Evolutionary conservation across 2,797 vertebrate genomes (phyloP), one percentile per base, ranked within the genome.

Genomic region (Pithecia hirsuta): DNA sequence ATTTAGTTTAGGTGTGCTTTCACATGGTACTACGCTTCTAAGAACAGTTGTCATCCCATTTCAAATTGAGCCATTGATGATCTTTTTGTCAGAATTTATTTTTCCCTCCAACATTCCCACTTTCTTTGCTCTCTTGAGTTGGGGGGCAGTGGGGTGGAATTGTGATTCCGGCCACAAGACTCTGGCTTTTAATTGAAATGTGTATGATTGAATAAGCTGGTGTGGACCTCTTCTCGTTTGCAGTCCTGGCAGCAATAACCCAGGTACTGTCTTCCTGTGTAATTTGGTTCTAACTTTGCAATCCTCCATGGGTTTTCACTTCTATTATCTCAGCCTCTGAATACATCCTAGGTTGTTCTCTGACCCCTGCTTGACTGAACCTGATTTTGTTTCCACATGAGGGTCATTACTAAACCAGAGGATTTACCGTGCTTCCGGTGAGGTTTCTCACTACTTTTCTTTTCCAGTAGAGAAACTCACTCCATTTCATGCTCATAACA

Each of bases 121-220:
- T 36, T 70, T 36, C n/a, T 59, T 28, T 26, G 57, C 57, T 20
- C 4, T 1, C 67, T 61, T 2, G 28, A 61, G 28, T 7, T 15
- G 6, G 2, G 6, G 13, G 30, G 5, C 1, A 1, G 5, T 3
- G 30, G 28, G 14, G 14, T 70, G 7, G n/a, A 36, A 20, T 70
- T 70, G 17, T 20, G 19, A 70, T n/a, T 20, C n/a, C n/a, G 20
- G 67, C 67, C 67, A 11, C 19, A 36, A 64, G 61, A 70, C n/a
- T n/a, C 17, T 70, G 17, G 8, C 67, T 70, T n/a, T 2, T 17
- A 36, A 20, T 20, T 9, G n/a, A 70, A 70, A 11, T 70, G 17
- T 10, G 7, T 70, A 5, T 19, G 7, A 19, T 36, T 70, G n/a
- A 20, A 70, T 22, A 36, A 70, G n/a, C 33, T 70, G 1, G 19